phyloP scores from a whole-genome alignment of 2,888 invertebrate genomes.

The Epiblema foenella region DNA sequence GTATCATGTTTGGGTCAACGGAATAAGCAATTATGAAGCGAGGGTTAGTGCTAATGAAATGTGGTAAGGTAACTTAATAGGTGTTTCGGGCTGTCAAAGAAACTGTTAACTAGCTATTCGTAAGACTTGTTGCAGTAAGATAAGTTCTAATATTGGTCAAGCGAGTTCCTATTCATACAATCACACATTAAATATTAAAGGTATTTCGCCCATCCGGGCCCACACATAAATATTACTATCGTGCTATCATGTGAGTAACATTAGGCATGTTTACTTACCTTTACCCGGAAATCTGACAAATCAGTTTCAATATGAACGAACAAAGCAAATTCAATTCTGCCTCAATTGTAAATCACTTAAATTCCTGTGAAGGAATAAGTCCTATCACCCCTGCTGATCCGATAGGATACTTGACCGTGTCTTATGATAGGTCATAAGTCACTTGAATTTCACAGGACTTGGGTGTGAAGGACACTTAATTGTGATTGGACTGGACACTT shows the following conservation, averaged over 20 bases:
- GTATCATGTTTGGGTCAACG: not conserved
- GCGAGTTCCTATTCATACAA: not conserved
- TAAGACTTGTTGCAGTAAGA: not conserved
- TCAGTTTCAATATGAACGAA: too few relatives aligned
- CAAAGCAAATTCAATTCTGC: too few relatives aligned
- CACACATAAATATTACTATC: not conserved
- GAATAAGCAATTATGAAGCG: not conserved
- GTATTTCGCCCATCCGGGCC: not conserved
- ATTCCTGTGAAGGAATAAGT: too few relatives aligned
- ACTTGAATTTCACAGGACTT: too few relatives aligned
- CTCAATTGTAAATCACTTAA: too few relatives aligned
- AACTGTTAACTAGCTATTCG: not conserved
- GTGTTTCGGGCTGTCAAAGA: not conserved
- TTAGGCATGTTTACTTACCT: not conserved
- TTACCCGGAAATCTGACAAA: too few relatives aligned
- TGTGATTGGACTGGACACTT: too few relatives aligned
- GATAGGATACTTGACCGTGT: too few relatives aligned
- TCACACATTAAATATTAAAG: not conserved
- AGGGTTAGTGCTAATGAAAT: not conserved
- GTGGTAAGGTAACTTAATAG: not conserved
- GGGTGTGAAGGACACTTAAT: too few relatives aligned
- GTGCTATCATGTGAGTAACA: not conserved
- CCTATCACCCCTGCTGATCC: too few relatives aligned
- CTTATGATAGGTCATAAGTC: too few relatives aligned
- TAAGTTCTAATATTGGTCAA: not conserved